Evolutionary conservation across 2,797 vertebrate species (phyloP).

Genomic region (Anguilla obscura): DNA sequence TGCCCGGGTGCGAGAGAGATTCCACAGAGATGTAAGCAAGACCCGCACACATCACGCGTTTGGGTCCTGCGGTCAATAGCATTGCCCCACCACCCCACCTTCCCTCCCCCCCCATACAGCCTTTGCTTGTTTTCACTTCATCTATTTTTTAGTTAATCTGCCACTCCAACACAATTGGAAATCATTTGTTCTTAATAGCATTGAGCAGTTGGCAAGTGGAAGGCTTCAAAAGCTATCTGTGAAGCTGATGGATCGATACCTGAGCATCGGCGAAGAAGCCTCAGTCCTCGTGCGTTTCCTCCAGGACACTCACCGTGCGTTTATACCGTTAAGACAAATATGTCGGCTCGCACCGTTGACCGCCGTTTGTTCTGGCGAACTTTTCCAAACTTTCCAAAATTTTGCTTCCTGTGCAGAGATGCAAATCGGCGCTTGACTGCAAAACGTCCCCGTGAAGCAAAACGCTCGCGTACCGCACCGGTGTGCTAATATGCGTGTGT

Average conservation of each 20-base stretch:
- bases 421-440: background rate
- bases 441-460: background rate
- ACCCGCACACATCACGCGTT: conserved; percentile 41
- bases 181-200: conserved; percentile 69
- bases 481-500: background rate
- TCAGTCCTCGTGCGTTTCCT: background rate
- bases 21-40: background rate
- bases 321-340: background rate
- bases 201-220: conserved; percentile 59
- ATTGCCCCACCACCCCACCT: conserved; percentile 27
- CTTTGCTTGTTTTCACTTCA: conserved; percentile 46
- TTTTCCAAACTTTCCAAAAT: background rate
- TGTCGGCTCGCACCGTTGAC: background rate
- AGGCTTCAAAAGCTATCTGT: conserved; percentile 62
- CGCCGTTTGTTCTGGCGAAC: background rate
- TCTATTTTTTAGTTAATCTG: conserved; percentile 61
- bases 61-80: conserved; percentile 55
- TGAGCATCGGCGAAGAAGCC: conserved; percentile 37
- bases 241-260: conserved; percentile 59
- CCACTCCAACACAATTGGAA: conserved; percentile 62
- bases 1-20: background rate
- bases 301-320: background rate
- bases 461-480: background rate
- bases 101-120: conserved; percentile 48
- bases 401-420: background rate